Evolutionary conservation across 37 sponge, comb jelly and placozoan genomes (phyloP).

Genomic region (Petrosia ficiformis): DNA sequence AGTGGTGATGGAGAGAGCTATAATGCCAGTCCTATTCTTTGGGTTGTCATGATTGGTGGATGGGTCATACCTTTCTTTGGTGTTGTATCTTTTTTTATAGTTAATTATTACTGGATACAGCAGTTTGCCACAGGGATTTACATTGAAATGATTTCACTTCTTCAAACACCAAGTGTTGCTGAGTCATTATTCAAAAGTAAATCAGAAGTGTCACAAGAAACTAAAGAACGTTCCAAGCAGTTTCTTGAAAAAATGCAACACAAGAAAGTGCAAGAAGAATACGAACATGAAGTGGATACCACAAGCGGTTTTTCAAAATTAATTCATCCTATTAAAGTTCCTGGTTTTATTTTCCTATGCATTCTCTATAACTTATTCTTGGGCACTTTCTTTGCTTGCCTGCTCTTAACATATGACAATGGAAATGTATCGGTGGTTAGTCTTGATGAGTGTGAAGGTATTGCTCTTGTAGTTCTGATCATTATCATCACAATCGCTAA

Average conservation of each 20-base stretch:
- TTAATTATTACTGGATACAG: conserved; percentile 44
- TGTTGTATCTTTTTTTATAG: conserved; percentile 23
- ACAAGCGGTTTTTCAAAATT: neutral
- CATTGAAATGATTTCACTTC: conserved; percentile 44
- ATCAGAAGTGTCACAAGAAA: neutral
- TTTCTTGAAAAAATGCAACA: conserved; percentile 29
- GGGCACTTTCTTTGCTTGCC: neutral
- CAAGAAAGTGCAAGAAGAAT: conserved; percentile 17
- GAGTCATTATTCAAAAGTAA: conserved; percentile 31
- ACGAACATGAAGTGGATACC: neutral
- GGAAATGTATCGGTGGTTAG: no score
- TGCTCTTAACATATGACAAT: no score
- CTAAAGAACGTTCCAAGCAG: conserved; percentile 14
- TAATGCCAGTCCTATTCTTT: conserved; percentile 28
- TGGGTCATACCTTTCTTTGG: conserved; percentile 38
- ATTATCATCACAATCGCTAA: no score
- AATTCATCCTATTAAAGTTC: neutral
- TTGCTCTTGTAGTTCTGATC: no score
- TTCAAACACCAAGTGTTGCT: conserved; percentile 39
- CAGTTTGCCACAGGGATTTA: conserved; percentile 45
- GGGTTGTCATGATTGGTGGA: conserved; percentile 11
- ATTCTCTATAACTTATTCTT: neutral
- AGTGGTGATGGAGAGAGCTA: neutral
- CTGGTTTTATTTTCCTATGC: neutral
- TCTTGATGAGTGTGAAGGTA: no score